These are phyloP conservation scores for Oligia latruncula DNA, from an alignment of 2,888 invertebrate species.

Conservation along the genomic window DNA sequence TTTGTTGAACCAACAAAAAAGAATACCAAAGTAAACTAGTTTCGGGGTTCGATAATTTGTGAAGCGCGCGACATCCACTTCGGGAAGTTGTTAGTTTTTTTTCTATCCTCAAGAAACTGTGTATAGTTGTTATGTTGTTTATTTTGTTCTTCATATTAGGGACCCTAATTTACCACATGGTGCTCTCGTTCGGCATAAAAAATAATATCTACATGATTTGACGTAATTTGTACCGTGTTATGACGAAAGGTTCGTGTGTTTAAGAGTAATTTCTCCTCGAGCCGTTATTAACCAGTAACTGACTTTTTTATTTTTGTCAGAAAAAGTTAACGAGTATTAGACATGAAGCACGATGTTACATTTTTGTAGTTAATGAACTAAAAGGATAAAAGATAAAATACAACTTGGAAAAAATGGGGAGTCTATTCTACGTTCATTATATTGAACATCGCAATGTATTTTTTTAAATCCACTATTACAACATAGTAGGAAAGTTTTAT, in stretches of 20 bases:
- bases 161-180: slow-evolving; percentile 89
- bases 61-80: slow-evolving; percentile 79
- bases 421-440: slow-evolving; percentile 50
- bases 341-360: slow-evolving; percentile 70
- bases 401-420: slow-evolving; percentile 53
- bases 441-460: slow-evolving; percentile 37
- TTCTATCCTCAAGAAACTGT: slow-evolving; percentile 73
- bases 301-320: slow-evolving; percentile 74
- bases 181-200: slow-evolving; percentile 81
- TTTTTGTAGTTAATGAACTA: slow-evolving; percentile 72
- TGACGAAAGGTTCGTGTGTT: slow-evolving; percentile 87
- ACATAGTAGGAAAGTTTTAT: slow-evolving; percentile 46
- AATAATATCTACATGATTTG: slow-evolving; percentile 88
- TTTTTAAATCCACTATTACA: slow-evolving; percentile 39
- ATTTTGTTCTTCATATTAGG: slow-evolving; percentile 82
- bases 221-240: slow-evolving; percentile 87
- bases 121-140: slow-evolving; percentile 85
- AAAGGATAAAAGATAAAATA: slow-evolving; percentile 65
- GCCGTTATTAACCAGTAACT: slow-evolving; percentile 86
- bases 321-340: slow-evolving; percentile 83
- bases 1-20: slow-evolving; percentile 55
- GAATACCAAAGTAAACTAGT: slow-evolving; percentile 71
- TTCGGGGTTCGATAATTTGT: slow-evolving; percentile 77
- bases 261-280: slow-evolving; percentile 83
- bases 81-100: slow-evolving; percentile 80